Conservation (phyloP, 2,797 vertebrate species). For the Neoniphon sammara region DNA sequence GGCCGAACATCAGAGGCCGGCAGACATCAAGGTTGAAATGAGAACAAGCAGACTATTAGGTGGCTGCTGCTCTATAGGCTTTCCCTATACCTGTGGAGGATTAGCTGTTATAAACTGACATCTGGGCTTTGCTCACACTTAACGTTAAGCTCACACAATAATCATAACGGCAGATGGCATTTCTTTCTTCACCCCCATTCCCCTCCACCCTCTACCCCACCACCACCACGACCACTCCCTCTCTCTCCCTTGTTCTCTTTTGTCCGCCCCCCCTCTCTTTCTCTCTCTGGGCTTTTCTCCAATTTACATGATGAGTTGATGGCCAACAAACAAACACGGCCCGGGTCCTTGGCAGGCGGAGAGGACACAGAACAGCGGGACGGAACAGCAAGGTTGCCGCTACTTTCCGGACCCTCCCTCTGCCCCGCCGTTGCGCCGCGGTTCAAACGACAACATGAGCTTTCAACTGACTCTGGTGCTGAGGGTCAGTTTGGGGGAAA, state of each 20-base stretch:
- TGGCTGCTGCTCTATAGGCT: not conserved
- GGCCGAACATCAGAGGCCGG: too few relatives aligned
- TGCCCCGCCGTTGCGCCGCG: slow-evolving; percentile 67
- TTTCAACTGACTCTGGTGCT: too few relatives aligned
- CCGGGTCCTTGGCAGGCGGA: slow-evolving; percentile 45
- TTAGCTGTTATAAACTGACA: slow-evolving; percentile 42
- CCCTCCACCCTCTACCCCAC: slow-evolving; percentile 20
- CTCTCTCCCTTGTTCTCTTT: slow-evolving; percentile 2
- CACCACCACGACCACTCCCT: slow-evolving; percentile 2
- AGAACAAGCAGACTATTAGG: not conserved
- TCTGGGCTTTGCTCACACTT: slow-evolving; percentile 26
- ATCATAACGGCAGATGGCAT: slow-evolving; percentile 51
- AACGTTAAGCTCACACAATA: slow-evolving; percentile 45
- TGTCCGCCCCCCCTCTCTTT: slow-evolving; percentile 8
- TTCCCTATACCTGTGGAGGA: slow-evolving; percentile 11
- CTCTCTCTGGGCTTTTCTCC: slow-evolving; percentile 70
- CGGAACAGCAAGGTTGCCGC: slow-evolving; percentile 71
- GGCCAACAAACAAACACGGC: slow-evolving; percentile 72
- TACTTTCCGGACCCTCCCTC: slow-evolving; percentile 68
- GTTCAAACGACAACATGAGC: slow-evolving; percentile 41
- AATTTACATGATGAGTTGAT: slow-evolving; percentile 58
- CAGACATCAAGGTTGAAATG: too few relatives aligned
- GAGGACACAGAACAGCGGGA: slow-evolving; percentile 72
- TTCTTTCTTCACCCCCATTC: slow-evolving; percentile 32
- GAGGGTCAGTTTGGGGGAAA: not conserved